phyloP scores from a whole-genome alignment of 2,888 invertebrate genomes.

The Lepidonotus clava region DNA sequence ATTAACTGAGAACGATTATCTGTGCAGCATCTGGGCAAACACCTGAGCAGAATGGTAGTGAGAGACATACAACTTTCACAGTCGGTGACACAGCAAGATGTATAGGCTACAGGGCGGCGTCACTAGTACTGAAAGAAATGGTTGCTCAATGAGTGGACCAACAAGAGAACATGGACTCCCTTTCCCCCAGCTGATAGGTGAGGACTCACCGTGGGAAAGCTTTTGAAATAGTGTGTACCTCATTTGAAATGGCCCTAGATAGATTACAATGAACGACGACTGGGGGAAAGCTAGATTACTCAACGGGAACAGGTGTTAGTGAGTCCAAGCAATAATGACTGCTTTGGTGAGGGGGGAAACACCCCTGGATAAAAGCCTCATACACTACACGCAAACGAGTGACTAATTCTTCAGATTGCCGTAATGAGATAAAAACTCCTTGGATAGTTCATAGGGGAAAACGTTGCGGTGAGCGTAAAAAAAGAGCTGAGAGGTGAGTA shows the following conservation, averaged over 20 bases:
- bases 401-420: conserved; percentile 10
- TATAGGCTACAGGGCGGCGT: too few relatives aligned
- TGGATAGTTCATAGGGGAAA: conserved; percentile 7
- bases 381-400: neutral
- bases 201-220: neutral
- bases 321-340: neutral
- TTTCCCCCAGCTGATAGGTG: neutral
- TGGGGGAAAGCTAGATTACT: too few relatives aligned
- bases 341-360: neutral
- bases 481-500: too few relatives aligned
- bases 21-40: too few relatives aligned
- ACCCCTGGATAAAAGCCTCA: neutral
- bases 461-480: too few relatives aligned
- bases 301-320: neutral
- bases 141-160: neutral
- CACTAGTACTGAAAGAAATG: too few relatives aligned
- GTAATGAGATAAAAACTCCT: neutral
- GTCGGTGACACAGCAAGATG: neutral
- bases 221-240: neutral
- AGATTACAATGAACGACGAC: too few relatives aligned
- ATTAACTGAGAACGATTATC: too few relatives aligned
- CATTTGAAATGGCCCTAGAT: too few relatives aligned
- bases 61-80: neutral
- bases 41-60: too few relatives aligned
- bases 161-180: neutral